These are phyloP conservation scores for Bellardia bayeri DNA, from an alignment of 2,888 invertebrate genomes.

Conservation along the genomic window DNA sequence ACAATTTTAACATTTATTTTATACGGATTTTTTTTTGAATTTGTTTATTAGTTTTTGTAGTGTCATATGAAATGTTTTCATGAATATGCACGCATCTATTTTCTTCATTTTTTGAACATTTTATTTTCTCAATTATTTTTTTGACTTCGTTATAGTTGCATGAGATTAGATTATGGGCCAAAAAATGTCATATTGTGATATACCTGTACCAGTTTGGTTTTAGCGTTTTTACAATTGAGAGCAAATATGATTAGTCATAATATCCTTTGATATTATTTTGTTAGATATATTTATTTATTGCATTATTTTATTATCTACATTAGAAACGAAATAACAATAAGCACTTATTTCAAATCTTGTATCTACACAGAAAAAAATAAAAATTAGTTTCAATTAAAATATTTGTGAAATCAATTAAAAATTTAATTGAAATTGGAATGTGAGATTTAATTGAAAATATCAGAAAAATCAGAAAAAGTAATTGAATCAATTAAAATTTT, in stretches of 20 bases:
- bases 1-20: constrained; percentile 31
- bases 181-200: constrained; percentile 8
- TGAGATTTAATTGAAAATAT: too few species aligned
- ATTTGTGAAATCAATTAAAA: too few species aligned
- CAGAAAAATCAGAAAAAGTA: too few species aligned
- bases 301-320: too few species aligned
- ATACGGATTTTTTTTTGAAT: neutral
- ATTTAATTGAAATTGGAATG: too few species aligned
- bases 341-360: too few species aligned
- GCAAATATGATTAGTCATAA: neutral
- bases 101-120: constrained; percentile 21
- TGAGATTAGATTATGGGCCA: neutral
- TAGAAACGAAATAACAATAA: too few species aligned
- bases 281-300: too few species aligned
- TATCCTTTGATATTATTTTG: too few species aligned
- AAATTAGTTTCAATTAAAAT: too few species aligned
- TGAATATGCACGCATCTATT: constrained; percentile 45
- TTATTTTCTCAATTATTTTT: neutral
- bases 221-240: neutral
- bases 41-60: neutral
- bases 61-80: constrained; percentile 28
- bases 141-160: neutral
- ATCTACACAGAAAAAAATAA: too few species aligned
- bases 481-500: too few species aligned
- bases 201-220: constrained; percentile 13